Percentiles rank a stretch among this genome's conserved stretches.
Conservation (phyloP, 1,140 invertebrate genomes). For the Penaeus indicus region DNA sequence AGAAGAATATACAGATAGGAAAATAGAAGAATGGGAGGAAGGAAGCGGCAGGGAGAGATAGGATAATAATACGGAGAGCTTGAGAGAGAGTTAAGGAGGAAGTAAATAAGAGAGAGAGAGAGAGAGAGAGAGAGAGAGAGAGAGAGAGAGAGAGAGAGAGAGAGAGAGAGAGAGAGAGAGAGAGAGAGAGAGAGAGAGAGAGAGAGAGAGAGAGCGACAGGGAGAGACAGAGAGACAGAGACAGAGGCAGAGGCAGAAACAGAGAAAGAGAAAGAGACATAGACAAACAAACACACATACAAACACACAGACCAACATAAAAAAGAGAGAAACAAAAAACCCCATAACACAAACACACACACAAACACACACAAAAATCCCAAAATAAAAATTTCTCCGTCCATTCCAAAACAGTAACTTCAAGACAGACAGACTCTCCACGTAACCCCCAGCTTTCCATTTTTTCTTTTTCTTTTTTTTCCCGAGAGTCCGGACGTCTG, state of each 20-base stretch:
- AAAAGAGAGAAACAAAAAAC: neutral
- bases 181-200: conserved; percentile 37
- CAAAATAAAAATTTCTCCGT: too few species aligned
- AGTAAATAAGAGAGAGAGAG: neutral
- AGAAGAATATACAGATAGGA: too few species aligned
- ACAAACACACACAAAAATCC: neutral
- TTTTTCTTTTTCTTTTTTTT: fast-evolving
- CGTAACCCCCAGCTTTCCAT: too few species aligned
- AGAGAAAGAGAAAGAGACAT: neutral
- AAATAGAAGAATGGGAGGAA: too few species aligned
- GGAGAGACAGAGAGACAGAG: conserved; percentile 3
- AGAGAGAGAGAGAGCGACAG: too few species aligned
- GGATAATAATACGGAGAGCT: too few species aligned
- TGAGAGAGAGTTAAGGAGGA: neutral
- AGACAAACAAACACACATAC: neutral
- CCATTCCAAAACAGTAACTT: too few species aligned
- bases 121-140: too few species aligned
- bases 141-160: conserved; percentile 43
- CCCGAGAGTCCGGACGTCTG: too few species aligned
- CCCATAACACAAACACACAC: neutral
- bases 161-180: conserved; percentile 46
- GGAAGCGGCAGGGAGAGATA: neutral
- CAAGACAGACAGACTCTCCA: too few species aligned
- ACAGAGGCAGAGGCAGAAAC: neutral
- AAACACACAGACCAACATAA: neutral